A percentile compares a stretch with the other conserved stretches of the same genome.
These are phyloP conservation scores for Heliothis peltigera DNA, from an alignment of 2,888 invertebrate genomes.

Conservation along the genomic window DNA sequence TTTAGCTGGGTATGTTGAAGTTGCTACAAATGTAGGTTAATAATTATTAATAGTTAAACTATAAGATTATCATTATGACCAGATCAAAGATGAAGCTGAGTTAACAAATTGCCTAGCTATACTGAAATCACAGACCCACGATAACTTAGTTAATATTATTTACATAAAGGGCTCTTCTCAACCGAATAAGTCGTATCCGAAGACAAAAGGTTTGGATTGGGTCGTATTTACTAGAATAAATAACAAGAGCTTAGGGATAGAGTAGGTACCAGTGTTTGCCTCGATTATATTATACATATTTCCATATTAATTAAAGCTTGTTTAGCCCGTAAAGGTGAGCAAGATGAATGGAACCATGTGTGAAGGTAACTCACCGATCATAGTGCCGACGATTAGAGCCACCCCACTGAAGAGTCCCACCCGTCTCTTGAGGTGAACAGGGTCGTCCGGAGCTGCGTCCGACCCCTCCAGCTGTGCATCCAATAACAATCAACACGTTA, in stretches of 20 bases:
- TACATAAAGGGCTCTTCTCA: constrained; percentile 1
- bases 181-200: constrained; percentile 10
- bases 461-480: constrained; percentile 94
- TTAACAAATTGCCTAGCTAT: not conserved
- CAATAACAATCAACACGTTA: constrained; percentile 34
- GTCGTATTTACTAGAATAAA: constrained; percentile 20
- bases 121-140: not conserved
- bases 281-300: constrained; percentile 21
- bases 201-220: constrained; percentile 22
- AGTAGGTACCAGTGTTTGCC: constrained; percentile 16
- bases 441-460: constrained; percentile 98
- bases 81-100: constrained; percentile 1
- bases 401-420: constrained; percentile 99
- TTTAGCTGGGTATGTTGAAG: constrained; percentile 12
- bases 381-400: constrained; percentile 99
- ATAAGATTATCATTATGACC: not conserved
- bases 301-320: constrained; percentile 9
- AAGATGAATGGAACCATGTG: constrained; percentile 2
- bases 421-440: constrained; percentile 99
- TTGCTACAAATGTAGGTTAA: constrained; percentile 19
- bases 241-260: constrained; percentile 9
- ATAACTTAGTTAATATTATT: constrained; percentile 22
- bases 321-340: constrained; percentile 12
- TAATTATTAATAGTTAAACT: not conserved
- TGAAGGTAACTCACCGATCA: constrained; percentile 94